A percentile compares a stretch with the other conserved stretches of the same genome.
Conservation (phyloP, 2,888 invertebrate species). For the Acleris emargana region DNA sequence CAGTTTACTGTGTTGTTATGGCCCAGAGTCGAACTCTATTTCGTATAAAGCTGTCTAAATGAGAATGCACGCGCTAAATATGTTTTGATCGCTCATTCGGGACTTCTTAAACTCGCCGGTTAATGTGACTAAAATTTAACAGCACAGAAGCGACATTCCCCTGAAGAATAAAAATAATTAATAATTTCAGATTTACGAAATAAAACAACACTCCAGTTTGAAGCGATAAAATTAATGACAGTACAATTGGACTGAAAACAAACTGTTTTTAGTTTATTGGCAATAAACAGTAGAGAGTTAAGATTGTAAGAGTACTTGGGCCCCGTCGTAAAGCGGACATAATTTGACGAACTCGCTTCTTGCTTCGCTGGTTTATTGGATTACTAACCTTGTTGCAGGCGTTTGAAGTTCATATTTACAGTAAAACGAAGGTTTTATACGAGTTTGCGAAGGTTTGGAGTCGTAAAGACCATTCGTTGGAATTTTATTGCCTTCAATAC, state of each 20-base stretch:
- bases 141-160: no score
- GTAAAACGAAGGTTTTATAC: slow-evolving; percentile 1
- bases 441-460: slow-evolving; percentile 12
- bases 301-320: slow-evolving; percentile 10
- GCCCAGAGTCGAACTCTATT: no score
- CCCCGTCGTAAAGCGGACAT: slow-evolving; percentile 8
- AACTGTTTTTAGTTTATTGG: slow-evolving; percentile 19
- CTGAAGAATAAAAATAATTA: not conserved
- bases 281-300: slow-evolving; percentile 19
- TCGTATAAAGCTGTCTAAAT: no score
- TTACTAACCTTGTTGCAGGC: not conserved
- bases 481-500: slow-evolving; percentile 17
- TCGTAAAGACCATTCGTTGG: slow-evolving; percentile 14
- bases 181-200: not conserved
- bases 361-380: not conserved
- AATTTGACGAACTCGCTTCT: slow-evolving; percentile 5
- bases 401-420: slow-evolving; percentile 2
- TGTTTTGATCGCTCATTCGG: no score
- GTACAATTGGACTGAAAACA: slow-evolving; percentile 14
- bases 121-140: no score
- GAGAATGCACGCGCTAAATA: no score
- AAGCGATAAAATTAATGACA: slow-evolving; percentile 8
- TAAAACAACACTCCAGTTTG: not conserved
- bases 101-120: no score
- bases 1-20: no score